Evolutionary conservation across 1,140 invertebrate species (phyloP), one percentile per base, ranked within the genome.

Genomic region (Uloborus diversus): DNA sequence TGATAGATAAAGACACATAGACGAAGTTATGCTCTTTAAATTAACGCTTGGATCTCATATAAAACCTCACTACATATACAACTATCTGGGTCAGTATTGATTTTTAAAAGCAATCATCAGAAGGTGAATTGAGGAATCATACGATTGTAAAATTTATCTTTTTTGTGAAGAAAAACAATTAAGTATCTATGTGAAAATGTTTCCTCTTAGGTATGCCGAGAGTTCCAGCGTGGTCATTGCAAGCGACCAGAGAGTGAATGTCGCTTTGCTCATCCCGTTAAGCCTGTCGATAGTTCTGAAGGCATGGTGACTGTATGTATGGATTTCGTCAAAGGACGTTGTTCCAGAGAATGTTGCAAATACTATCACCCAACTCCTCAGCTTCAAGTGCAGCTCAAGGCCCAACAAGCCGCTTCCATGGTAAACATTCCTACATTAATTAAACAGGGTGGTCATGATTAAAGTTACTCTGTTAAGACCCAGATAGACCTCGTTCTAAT

Each of bases 321-420:
- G 95, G 95, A 97, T 92, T 95, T 94, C 91, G 93, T 97, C 91
- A 97, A 96, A 92, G 94, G 94, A 90, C 93, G 94, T 91, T 96
- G 94, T 92, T 92, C 93, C 91, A 94, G 94, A 90, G 93, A 95
- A 90, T 94, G 94, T 91, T 96, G 94, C 93, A 93, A 94, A 92
- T 96, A 96, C 94, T 96, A 95, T 92, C 94, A 96, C 91, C 94
- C 94, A 91, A 94, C 94, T 91, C 92, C 95, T 91, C 95, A 98
- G 93, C 94, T 98, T 89, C 94, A 96, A 94, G 94, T 94, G 91
- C 95, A 96, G 94, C 95, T 97, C 92, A 97, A 97, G 93, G 94
- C 92, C 88, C n/a, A n/a, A 62, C 57, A 62, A 64, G 70, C 70
- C 51, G 83, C 84, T 84, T n/a, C n/a, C n/a, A n/a, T n/a, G n/a